A percentile compares a stretch with the other conserved stretches of the same genome.
These are phyloP conservation scores for Scaptomyza montana DNA, from an alignment of 1,140 invertebrate genomes.

Conservation along the genomic window DNA sequence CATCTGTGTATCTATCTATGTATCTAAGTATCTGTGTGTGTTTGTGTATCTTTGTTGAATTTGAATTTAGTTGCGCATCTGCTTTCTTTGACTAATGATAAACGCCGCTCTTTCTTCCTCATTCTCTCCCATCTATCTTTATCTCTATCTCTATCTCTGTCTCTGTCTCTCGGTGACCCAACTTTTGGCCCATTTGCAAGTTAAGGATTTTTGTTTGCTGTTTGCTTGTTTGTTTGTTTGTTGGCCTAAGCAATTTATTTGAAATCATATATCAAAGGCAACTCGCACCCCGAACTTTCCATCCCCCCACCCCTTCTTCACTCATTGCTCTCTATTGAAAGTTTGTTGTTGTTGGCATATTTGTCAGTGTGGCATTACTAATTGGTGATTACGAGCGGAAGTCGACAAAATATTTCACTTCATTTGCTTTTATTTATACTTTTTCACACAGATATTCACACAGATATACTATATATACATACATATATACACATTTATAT, in stretches of 20 bases:
- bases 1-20: constrained; percentile 13
- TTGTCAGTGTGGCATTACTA: constrained; percentile 83
- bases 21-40: constrained; percentile 9
- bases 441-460: too few species aligned
- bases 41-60: constrained; percentile 22
- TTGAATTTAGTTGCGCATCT: constrained; percentile 63
- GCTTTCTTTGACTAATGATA: constrained; percentile 62
- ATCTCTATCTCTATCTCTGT: background rate
- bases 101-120: constrained; percentile 18
- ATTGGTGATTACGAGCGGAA: constrained; percentile 83
- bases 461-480: too few species aligned
- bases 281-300: background rate
- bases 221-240: too few species aligned
- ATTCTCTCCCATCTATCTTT: too few species aligned
- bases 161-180: constrained; percentile 45
- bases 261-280: constrained; percentile 78
- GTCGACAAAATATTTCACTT: constrained; percentile 81
- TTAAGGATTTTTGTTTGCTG: constrained; percentile 23
- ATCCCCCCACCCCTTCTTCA: constrained; percentile 1
- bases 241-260: constrained; percentile 68
- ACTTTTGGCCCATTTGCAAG: constrained; percentile 71
- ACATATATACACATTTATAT: constrained; percentile 46
- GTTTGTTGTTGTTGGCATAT: constrained; percentile 59
- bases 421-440: constrained; percentile 73
- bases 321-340: constrained; percentile 10